Evolutionary conservation across 2,888 invertebrate species (phyloP), one percentile per base, ranked within the genome.

Genomic region (Camponotus fellah): DNA sequence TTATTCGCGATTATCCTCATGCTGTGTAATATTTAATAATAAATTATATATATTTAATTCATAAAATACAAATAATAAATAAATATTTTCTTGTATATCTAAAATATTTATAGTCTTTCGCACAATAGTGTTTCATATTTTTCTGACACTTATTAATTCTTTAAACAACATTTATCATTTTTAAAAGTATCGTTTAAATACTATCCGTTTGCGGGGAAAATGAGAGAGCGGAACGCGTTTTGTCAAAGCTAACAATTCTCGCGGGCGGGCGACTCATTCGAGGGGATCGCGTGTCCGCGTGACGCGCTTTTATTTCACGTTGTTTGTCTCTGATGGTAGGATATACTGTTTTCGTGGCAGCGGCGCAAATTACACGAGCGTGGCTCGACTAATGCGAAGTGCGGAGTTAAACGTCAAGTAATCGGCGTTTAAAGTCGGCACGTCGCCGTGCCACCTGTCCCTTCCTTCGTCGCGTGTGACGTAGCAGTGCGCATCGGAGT

Each of bases 401-500:
- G n/a, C n/a, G 34, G 26, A 56, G 66, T 66, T 77, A 66, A 77
- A 77, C 40, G n/a, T n/a, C 53, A 40, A 65, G 49, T 76, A 26
- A 65, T 76, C 64, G 65, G 37, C 53, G 40, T 26, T 77, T 77
- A 37, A 66, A 66, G 49, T 8, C 49, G 17, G 56, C 21, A 26
- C 76, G 75, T 64, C 26, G 46, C 12, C 65, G 76, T 76, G 65
- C 56, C 77, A 77, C 77, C 77, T 77, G 77, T 77, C 77, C 37
- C 37, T 32, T 40, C 46, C 43, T 10, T 26, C 66, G 34, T 62
- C 26, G 43, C 66, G 65, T 32, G 26, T 37, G 9, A 17, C 43
- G 66, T 71, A 76, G 76, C 66, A 68, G 43, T 68, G 46, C 40
- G 46, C 37, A 60, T 58, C 10, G 60, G 69, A 77, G 53, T 62